Evolutionary conservation across 2,797 vertebrate genomes (phyloP).

Genomic region (Neomorphus geoffroyi): DNA sequence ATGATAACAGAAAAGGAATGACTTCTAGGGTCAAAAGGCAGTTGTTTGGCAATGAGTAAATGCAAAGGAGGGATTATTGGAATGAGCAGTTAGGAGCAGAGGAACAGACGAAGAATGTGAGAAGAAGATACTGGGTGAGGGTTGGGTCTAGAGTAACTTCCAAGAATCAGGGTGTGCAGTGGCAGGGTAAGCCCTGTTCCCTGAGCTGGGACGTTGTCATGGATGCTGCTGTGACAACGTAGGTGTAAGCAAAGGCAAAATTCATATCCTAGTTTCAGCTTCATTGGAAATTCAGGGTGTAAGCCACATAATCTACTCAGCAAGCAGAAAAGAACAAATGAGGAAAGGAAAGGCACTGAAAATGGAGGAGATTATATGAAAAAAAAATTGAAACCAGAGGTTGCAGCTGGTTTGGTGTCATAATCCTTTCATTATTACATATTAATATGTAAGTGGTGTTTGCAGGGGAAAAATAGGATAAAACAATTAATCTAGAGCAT

Average conservation of each 20-base stretch:
- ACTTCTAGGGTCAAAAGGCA: background rate
- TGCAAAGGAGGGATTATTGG: background rate
- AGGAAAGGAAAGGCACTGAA: background rate
- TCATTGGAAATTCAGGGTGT: background rate
- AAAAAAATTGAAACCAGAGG: background rate
- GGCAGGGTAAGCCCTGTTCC: background rate
- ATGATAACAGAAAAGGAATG: background rate
- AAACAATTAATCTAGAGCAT: constrained; percentile 44
- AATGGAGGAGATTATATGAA: background rate
- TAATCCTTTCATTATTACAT: background rate
- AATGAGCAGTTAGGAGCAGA: background rate
- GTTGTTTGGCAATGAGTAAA: background rate
- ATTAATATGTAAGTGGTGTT: constrained; percentile 32
- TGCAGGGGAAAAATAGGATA: constrained; percentile 11
- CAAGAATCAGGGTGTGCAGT: background rate
- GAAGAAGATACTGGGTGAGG: background rate
- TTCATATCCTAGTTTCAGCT: background rate
- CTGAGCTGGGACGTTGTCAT: background rate
- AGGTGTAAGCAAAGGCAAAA: background rate
- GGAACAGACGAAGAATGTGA: background rate
- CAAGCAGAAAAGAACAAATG: background rate
- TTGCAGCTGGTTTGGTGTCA: background rate
- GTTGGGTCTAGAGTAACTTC: background rate
- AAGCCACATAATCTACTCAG: background rate
- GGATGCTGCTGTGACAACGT: background rate